Evolutionary conservation across 2,888 invertebrate species (phyloP).

Genomic region (Melieria picta): DNA sequence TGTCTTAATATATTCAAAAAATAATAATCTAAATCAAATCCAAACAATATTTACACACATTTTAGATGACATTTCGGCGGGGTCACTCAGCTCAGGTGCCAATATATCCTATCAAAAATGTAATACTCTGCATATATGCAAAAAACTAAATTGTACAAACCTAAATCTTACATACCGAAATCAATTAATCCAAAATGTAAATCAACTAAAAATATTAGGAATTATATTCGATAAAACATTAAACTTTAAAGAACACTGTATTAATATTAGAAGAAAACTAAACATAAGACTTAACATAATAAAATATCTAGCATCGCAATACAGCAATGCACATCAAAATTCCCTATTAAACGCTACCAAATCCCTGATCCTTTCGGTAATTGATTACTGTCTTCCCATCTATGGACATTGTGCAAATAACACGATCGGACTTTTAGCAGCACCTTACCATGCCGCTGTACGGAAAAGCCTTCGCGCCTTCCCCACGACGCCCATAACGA

Average conservation of each 20-base stretch:
- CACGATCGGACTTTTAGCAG: background rate
- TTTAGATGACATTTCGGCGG: background rate
- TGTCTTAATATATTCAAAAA: conserved; percentile 5
- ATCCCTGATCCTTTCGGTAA: background rate
- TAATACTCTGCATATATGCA: conserved; percentile 1
- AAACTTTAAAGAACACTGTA: background rate
- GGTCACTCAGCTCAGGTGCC: conserved; percentile 2
- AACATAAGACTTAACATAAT: background rate
- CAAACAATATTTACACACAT: conserved; percentile 1
- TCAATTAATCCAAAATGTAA: background rate
- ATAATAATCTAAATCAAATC: background rate
- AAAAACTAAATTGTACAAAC: background rate
- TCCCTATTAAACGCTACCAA: background rate
- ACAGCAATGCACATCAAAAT: background rate
- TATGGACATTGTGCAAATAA: no score
- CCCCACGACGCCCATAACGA: background rate
- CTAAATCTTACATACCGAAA: conserved; percentile 1
- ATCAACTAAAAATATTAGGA: background rate
- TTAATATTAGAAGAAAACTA: background rate
- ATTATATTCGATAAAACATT: background rate
- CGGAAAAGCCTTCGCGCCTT: background rate
- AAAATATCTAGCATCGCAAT: background rate
- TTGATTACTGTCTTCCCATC: background rate
- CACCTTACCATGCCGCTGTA: conserved; percentile 6
- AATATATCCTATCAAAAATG: conserved; percentile 3